Percentiles rank a stretch among this genome's conserved stretches.
Evolutionary conservation across 2,888 invertebrate genomes (phyloP).

Genomic region (Pammene fasciana): DNA sequence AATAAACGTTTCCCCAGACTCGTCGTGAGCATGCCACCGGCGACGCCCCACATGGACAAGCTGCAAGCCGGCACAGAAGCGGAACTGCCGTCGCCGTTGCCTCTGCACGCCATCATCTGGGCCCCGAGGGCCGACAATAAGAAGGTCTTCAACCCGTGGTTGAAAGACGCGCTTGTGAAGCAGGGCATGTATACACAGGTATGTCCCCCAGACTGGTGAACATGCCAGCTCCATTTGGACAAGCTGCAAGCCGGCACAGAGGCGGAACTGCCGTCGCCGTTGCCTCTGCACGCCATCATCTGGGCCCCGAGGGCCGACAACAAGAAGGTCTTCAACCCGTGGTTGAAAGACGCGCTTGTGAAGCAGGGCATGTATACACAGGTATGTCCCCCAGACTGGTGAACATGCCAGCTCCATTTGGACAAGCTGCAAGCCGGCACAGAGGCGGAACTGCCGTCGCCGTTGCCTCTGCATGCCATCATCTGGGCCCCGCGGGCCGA

Average conservation of each 20-base stretch:
- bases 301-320: constrained; percentile 95
- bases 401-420: constrained; percentile 92
- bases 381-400: constrained; percentile 85
- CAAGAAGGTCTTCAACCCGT: constrained; percentile 91
- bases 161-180: constrained; percentile 95
- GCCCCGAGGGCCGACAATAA: constrained; percentile 92
- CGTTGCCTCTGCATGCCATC: constrained; percentile 90
- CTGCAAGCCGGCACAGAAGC: constrained; percentile 87
- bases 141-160: constrained; percentile 93
- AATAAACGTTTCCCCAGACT: constrained; percentile 80
- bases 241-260: constrained; percentile 88
- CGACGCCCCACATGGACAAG: constrained; percentile 92
- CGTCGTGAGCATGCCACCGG: constrained; percentile 93
- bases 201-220: constrained; percentile 86
- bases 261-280: constrained; percentile 86
- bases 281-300: constrained; percentile 91
- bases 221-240: constrained; percentile 93
- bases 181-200: constrained; percentile 94
- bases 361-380: constrained; percentile 96
- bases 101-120: constrained; percentile 94
- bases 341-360: constrained; percentile 95
- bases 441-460: constrained; percentile 85
- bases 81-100: constrained; percentile 86
- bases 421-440: constrained; percentile 89
- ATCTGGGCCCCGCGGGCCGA: constrained; percentile 95